Evolutionary conservation across 1,140 invertebrate species (phyloP), one percentile per base, ranked within the genome.

Genomic region (Plectus sambesii): DNA sequence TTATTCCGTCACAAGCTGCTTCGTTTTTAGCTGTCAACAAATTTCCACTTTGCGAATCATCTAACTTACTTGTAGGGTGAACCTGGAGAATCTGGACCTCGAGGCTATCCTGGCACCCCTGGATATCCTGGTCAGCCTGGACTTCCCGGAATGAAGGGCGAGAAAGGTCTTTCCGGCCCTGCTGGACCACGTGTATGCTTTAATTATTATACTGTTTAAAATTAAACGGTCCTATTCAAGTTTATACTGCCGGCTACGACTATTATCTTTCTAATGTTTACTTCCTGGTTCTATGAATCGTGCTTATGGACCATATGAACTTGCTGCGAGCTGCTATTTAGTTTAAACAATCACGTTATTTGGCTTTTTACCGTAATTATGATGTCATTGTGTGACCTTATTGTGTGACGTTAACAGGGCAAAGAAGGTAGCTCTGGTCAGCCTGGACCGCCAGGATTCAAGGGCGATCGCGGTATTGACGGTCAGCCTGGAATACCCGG

Each of bases 121-220:
- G 65, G 65, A 35, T 38, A 60, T 9, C 64, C 64, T 20, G 66
- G 64, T 23, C 60, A 61, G 30, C 64, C 66, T 9, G 64, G 64
- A 47, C 37, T 60, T 6, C 57, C 67, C 20, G 67, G 67, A 49
- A 66, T 63, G 44, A 69, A 61, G 44, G 65, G 65, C 35, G 67
- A 69, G 45, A 68, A 68, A 51, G 67, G 67, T 19, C 46, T 68
- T 29, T 50, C 51, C 22, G 66, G 66, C 37, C 66, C 64, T 9
- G 67, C 61, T 42, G 66, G 66, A 46, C 65, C 68, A 29, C 48
- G 66, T 53, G 64, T 69, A 51, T 49, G 54, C 25, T 1, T 37
- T n/a, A 8, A 20, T 46, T n/a, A 35, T n/a, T 43, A 19, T 25
- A 37, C 15, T 24, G 5, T 22, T 3, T 3, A 44, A 9, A 15